Conservation (phyloP, 2,888 invertebrate genomes). For the Athrips mouffetella region DNA sequence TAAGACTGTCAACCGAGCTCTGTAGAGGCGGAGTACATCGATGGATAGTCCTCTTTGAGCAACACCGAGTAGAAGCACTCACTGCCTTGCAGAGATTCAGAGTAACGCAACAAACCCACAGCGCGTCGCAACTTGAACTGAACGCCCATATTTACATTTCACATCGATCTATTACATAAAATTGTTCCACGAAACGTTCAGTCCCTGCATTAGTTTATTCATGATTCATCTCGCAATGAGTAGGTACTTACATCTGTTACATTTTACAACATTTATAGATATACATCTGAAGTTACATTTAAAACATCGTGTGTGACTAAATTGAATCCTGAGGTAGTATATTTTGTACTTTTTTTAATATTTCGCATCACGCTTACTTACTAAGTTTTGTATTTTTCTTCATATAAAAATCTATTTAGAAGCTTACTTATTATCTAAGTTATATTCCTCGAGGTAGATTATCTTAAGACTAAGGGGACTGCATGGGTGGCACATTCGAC, state of each 20-base stretch:
- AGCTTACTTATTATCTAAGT: slow-evolving; percentile 65
- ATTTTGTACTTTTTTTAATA: slow-evolving; percentile 73
- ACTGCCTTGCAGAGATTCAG: slow-evolving; percentile 77
- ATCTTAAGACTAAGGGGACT: slow-evolving; percentile 63
- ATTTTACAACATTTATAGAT: slow-evolving; percentile 34
- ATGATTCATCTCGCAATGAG: slow-evolving; percentile 27
- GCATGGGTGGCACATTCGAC: slow-evolving; percentile 46
- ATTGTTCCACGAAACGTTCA: slow-evolving; percentile 33
- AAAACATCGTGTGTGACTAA: slow-evolving; percentile 44
- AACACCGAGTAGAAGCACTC: slow-evolving; percentile 56
- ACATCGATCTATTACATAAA: slow-evolving; percentile 28
- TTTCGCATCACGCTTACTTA: slow-evolving; percentile 54
- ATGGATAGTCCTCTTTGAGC: slow-evolving; percentile 45
- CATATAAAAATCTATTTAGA: slow-evolving; percentile 77
- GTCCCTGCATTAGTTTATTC: slow-evolving; percentile 26
- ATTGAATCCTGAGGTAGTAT: slow-evolving; percentile 78
- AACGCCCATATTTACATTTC: slow-evolving; percentile 31
- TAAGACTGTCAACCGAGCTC: slow-evolving; percentile 56
- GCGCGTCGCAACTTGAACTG: too few relatives aligned
- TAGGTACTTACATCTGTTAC: slow-evolving; percentile 32
- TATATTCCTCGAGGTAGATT: slow-evolving; percentile 77
- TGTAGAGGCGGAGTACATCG: slow-evolving; percentile 33
- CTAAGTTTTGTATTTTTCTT: slow-evolving; percentile 65
- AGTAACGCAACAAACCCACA: slow-evolving; percentile 34
- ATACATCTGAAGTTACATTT: slow-evolving; percentile 43